Conservation (phyloP, 2,113 vertebrate species). For the Riparia riparia region DNA sequence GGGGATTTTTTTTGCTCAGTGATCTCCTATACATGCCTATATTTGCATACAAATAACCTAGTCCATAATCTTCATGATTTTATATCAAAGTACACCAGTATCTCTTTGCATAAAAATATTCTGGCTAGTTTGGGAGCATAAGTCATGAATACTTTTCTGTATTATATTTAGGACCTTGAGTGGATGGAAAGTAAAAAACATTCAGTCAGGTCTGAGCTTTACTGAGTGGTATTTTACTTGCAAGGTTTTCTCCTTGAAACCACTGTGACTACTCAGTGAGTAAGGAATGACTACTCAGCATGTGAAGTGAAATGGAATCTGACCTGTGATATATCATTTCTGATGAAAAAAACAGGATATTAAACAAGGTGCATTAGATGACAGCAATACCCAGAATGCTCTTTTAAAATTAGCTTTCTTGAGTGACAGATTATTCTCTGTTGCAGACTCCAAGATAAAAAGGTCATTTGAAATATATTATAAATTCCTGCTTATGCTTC, state of each 20-base stretch:
- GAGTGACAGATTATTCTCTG: background rate
- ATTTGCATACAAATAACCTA: background rate
- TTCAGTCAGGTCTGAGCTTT: background rate
- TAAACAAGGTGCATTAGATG: conserved; percentile 37
- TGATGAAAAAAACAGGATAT: conserved; percentile 16
- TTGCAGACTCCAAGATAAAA: conserved; percentile 5
- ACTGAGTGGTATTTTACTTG: background rate
- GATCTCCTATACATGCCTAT: background rate
- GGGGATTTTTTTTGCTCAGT: background rate
- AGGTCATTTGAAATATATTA: background rate
- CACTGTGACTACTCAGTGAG: background rate
- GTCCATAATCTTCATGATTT: background rate
- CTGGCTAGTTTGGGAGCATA: background rate
- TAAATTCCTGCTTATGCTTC: background rate
- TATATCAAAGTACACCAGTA: background rate
- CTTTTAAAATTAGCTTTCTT: conserved; percentile 28
- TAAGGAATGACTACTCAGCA: conserved; percentile 2
- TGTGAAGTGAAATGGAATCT: conserved; percentile 15
- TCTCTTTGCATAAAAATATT: background rate
- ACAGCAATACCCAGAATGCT: background rate
- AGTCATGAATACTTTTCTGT: background rate
- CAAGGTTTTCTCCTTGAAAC: background rate
- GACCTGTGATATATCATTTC: background rate
- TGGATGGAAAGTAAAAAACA: background rate
- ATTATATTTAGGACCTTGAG: background rate